phyloP scores from a whole-genome alignment of 2,113 vertebrate species.

The Rana temporaria region DNA sequence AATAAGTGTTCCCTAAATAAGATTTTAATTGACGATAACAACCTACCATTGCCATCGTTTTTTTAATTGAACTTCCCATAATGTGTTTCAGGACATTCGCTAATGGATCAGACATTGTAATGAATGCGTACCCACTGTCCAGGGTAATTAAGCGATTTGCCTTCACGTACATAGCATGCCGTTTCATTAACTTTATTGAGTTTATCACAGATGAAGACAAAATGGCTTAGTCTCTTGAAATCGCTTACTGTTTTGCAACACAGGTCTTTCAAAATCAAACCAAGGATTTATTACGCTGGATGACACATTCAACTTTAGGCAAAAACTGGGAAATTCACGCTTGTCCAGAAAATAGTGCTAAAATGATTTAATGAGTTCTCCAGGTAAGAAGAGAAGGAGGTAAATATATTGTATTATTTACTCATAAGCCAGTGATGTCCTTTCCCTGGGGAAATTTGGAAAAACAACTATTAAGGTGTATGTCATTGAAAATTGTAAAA shows the following conservation, averaged over 20 bases:
- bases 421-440: too few species aligned
- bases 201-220: constrained; percentile 7
- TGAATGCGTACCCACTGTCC: constrained; percentile 12
- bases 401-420: too few species aligned
- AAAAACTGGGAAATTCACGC: too few species aligned
- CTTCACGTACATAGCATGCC: not conserved
- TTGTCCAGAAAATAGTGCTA: too few species aligned
- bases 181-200: not conserved
- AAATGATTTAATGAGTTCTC: too few species aligned
- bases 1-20: not conserved
- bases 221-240: not conserved
- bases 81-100: not conserved
- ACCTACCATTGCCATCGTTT: not conserved
- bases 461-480: too few species aligned
- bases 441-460: too few species aligned
- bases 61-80: not conserved
- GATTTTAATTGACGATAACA: not conserved
- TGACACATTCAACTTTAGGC: too few species aligned
- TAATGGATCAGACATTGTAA: constrained; percentile 22
- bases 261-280: not conserved
- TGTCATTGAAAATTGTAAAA: too few species aligned
- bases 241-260: not conserved
- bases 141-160: constrained; percentile 2
- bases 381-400: too few species aligned
- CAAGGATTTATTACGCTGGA: too few species aligned